Percentiles rank a stretch among this genome's conserved stretches.
These are phyloP conservation scores for Halisarca cf. caerulea DNA, from an alignment of 37 sponge, comb jelly and placozoan genomes.

Conservation along the genomic window DNA sequence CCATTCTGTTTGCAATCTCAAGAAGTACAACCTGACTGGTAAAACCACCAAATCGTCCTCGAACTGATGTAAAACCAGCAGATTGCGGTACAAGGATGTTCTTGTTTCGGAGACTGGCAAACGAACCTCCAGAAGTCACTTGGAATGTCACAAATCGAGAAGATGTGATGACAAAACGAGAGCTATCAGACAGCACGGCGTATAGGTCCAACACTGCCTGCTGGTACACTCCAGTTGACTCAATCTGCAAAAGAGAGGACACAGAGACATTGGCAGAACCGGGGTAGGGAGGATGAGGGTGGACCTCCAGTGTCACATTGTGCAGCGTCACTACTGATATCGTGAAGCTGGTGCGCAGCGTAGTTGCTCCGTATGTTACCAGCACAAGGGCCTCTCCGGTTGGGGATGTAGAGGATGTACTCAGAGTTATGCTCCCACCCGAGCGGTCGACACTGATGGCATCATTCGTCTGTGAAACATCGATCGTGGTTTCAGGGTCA, in stretches of 20 bases:
- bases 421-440: background rate
- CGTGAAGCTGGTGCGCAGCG: constrained; percentile 27
- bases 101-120: background rate
- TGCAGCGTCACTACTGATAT: constrained; percentile 40
- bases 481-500: constrained; percentile 35
- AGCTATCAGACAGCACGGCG: constrained; percentile 46
- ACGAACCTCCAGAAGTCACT: background rate
- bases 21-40: constrained; percentile 1
- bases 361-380: constrained; percentile 33
- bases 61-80: constrained; percentile 20
- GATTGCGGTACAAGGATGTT: background rate
- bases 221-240: constrained; percentile 37
- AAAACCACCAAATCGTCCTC: constrained; percentile 15
- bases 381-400: constrained; percentile 16
- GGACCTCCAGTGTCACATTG: constrained; percentile 28
- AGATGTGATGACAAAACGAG: constrained; percentile 27
- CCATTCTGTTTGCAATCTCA: constrained; percentile 5
- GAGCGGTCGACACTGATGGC: too few relatives aligned
- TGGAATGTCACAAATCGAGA: constrained; percentile 7
- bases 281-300: constrained; percentile 57
- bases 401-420: background rate
- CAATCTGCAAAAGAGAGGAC: constrained; percentile 33
- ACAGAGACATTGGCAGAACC: constrained; percentile 31
- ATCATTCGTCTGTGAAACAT: constrained; percentile 17
- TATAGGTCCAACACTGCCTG: constrained; percentile 41